Evolutionary conservation across 92 coral and sea anemone genomes (phyloP), one percentile per base, ranked within the genome.

Genomic region (Parazoanthus swiftii): DNA sequence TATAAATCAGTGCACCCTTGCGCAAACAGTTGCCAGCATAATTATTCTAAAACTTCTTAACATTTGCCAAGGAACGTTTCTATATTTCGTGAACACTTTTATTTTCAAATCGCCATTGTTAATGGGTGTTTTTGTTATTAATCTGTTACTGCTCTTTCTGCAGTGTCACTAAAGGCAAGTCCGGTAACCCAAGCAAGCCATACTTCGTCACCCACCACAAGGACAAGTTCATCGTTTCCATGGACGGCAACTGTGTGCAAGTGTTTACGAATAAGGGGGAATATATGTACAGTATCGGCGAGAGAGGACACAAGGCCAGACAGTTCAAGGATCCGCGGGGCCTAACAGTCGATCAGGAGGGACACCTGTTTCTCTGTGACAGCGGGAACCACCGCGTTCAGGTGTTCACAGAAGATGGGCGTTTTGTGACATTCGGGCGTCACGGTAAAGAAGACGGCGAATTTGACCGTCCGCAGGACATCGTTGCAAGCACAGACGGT

Each of bases 321-420:
- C 89, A 91, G 48, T 85, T 95, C 81, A 90, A 92, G 76, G 98
- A 95, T 2, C 98, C 98, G 11, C 86, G 98, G 65, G 98, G 98
- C 1, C 43, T 95, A 75, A 79, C 92, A 14, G 89, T 95, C 25
- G 95, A 95, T 42, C 59, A 88, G 15, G 67, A 90, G 20, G 94
- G 90, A 21, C 91, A 91, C 56, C 89, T 95, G 81, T 75, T 93
- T 29, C 93, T 95, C 25, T 93, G 98, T 58, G 98, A 95, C 79
- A 88, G 95, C 73, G 98, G 94, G 20, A 93, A 95, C 77, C 98
- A 95, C 79, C 94, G 98, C 29, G 90, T 95, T 1, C 95, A 93
- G 43, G 88, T 93, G 71, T 91, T 93, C 85, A 85, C 94, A 25
- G 88, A 82, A 20, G 98, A 95, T 50, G 95, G 98, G 46, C 88